Evolutionary conservation across 2,113 vertebrate genomes (phyloP).

Genomic region (Anolis sagrei): DNA sequence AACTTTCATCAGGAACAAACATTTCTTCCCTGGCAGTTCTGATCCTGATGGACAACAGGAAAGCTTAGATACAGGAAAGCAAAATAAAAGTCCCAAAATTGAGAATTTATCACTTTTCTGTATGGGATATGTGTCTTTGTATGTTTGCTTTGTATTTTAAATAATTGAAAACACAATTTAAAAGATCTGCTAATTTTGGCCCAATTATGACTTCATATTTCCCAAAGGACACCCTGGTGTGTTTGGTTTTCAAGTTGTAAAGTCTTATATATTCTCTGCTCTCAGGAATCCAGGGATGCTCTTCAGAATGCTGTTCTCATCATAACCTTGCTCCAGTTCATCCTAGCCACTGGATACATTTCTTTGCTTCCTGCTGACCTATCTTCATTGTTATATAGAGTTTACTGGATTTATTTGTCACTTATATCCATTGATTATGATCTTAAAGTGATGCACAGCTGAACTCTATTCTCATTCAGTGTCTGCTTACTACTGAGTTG

Average conservation of each 20-base stretch:
- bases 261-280: background rate
- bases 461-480: background rate
- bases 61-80: constrained; percentile 22
- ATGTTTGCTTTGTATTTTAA: constrained; percentile 59
- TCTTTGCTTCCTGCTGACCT: background rate
- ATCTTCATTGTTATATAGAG: background rate
- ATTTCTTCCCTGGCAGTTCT: background rate
- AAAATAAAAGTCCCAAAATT: background rate
- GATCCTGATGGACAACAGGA: constrained; percentile 17
- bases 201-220: background rate
- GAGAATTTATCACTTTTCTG: background rate
- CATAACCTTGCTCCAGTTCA: background rate
- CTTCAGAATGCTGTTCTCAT: background rate
- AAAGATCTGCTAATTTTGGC: constrained; percentile 48
- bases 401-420: background rate
- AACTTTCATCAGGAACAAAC: background rate
- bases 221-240: background rate
- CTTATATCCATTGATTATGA: background rate
- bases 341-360: background rate
- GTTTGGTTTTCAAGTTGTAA: background rate
- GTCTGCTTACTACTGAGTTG: background rate
- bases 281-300: background rate
- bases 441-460: background rate
- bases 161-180: constrained; percentile 62
- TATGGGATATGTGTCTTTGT: constrained; percentile 33